Conservation (phyloP, 2,797 vertebrate species). For the Fratercula arctica region DNA sequence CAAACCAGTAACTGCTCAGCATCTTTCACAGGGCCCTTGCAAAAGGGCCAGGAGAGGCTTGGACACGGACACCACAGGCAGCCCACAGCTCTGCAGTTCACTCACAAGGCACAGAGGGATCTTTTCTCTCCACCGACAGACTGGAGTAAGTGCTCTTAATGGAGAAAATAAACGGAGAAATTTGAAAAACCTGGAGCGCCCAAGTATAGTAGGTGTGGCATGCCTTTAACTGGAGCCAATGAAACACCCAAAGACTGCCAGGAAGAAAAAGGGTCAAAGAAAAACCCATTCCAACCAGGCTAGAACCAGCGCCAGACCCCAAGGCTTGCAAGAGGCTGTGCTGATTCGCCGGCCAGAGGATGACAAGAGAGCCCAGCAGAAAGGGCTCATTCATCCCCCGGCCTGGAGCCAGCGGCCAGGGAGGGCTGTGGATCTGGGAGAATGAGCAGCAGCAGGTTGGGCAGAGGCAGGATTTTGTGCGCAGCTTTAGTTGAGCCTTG, state of each 20-base stretch:
- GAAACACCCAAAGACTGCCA: background rate
- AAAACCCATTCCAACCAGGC: background rate
- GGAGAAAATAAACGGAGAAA: background rate
- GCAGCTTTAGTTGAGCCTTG: background rate
- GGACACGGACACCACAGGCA: background rate
- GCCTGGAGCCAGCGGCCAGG: fast-evolving
- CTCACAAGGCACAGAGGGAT: background rate
- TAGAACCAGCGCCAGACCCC: conserved; percentile 23
- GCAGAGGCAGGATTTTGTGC: conserved; percentile 16
- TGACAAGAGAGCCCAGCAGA: conserved; percentile 46
- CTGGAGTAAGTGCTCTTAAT: background rate
- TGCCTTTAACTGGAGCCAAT: background rate
- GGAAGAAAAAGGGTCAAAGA: background rate
- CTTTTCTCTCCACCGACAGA: background rate
- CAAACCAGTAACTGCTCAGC: background rate
- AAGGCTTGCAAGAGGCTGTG: conserved; percentile 3
- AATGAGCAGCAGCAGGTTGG: background rate
- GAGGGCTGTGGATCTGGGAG: background rate
- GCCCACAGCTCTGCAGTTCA: background rate
- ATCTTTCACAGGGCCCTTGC: background rate
- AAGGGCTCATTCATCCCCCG: conserved; percentile 34
- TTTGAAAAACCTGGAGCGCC: background rate
- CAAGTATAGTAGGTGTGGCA: background rate
- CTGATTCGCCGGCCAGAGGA: background rate
- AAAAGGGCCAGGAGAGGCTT: background rate